Base-by-base conservation (phyloP, 2,113 vertebrate genomes). In the Malaclemys terrapin region DNA sequence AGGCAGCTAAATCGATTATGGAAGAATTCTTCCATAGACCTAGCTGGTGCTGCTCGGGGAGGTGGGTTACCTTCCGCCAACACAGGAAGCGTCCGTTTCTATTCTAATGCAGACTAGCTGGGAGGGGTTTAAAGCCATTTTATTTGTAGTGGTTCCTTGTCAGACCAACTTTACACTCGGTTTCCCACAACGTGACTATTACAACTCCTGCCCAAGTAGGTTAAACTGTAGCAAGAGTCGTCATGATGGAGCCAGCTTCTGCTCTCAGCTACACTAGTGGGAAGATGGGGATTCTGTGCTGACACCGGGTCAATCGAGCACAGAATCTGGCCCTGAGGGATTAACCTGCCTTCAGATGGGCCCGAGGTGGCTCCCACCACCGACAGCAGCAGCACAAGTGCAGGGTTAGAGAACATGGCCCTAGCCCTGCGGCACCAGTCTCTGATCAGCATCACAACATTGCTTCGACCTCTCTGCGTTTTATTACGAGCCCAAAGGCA, bases 91-190 rank as follows among this genome's bases (percentile, higher is more conserved):
- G 27, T 31, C 57, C 5, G 29, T 62, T 62, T 62, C 57, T 62
- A 57, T 65, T n/a, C 62, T 35, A 65, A 65, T 35, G 62, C 31
- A 35, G 62, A 65, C 31, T n/a, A 69, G 20, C 31, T 22, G 80
- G n/a, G 19, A 24, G 35, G 2, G 52, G 50, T 0, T 0, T 13
- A 2, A 0, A 35, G 49, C 78, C 47, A 14, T 69, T 5, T 80
- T 56, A 35, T 72, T 20, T 22, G 12, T 72, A 72, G 8, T 3
- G 7, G 31, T 0, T 90, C 85, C 65, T 85, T 53, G 65, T 76
- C 29, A 78, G 79, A 85, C 86, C 17, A 75, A 42, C 62, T 53
- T 78, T 25, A 80, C 12, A 7, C 54, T 52, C 81, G 27, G n/a
- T 47, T 83, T 7, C n/a, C 50, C 54, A 47, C 24, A 82, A 72